Base-by-base conservation (phyloP, 2,888 invertebrate genomes). In the Dasypogon diadema region DNA sequence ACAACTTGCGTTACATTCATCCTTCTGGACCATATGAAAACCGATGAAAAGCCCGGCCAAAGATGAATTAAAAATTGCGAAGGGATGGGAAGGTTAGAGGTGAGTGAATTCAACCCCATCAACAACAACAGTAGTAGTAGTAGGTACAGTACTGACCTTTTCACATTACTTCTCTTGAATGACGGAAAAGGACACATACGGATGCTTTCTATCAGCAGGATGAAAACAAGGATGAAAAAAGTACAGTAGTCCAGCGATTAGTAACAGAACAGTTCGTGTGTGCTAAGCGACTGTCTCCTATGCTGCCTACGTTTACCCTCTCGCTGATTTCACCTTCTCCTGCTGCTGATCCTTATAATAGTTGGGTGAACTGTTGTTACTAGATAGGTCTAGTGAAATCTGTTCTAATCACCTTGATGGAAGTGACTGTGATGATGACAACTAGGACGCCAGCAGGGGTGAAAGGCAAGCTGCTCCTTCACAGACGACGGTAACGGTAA, bases 321-420 rank as follows among this genome's bases (percentile, higher is more conserved):
- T n/a, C 10, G 5, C 22, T 30, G 37, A 42, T 51, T 51, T 51
- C 14, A 4, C 51, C 51, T 51, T 18, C 51, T 51, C 51, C 51
- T 51, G 16, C 5, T 18, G 42, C 42, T 42, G n/a, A n/a, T 42
- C 6, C n/a, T 42, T 42, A 51, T 12, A 51, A 18, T 12, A 18
- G 51, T 51, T 16, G 63, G 14, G 42, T 60, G 60, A 6, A 37
- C 37, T 16, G 63, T 65, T 30, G 48, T 48, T 46, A 65, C 65
- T 65, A 24, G 21, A 34, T 24, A 65, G 26, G 46, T 46, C 65
- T 48, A 48, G 24, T 3, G 24, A 46, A 65, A 65, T 51, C 65
- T 65, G 65, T 46, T 65, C 65, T 65, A 65, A 65, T 65, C 65
- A 65, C 65, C 46, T 65, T 48, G 63, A 63, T 46, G 42, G 63